These are phyloP conservation scores for Oreortyx pictus DNA, from an alignment of 2,797 vertebrate genomes.

Conservation along the genomic window DNA sequence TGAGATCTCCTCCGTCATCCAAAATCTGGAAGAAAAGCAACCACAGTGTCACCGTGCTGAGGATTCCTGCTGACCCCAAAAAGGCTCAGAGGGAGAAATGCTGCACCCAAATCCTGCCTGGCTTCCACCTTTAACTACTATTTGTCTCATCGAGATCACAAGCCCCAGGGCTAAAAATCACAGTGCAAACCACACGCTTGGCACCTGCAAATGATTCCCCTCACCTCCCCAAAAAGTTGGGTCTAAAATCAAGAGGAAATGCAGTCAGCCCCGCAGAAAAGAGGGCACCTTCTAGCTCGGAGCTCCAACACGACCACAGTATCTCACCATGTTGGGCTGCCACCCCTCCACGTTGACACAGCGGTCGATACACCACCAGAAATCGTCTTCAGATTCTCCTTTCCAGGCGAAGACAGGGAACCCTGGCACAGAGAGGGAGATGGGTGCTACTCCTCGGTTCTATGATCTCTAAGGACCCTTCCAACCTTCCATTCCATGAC, in stretches of 20 bases:
- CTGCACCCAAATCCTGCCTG: rapidly evolving
- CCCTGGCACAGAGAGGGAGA: constrained; percentile 77
- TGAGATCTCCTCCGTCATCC: constrained; percentile 96
- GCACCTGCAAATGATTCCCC: not conserved
- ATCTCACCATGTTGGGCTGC: constrained; percentile 98
- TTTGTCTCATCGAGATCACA: not conserved
- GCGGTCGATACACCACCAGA: constrained; percentile 99
- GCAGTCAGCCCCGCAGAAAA: not conserved
- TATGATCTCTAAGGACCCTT: too few species aligned
- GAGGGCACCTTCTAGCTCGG: not conserved
- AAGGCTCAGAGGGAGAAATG: not conserved
- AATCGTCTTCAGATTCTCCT: constrained; percentile 97
- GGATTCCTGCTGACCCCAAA: not conserved
- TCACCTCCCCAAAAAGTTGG: not conserved
- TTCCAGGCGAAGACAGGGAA: constrained; percentile 99
- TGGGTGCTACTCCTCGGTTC: too few species aligned
- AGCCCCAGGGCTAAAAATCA: not conserved
- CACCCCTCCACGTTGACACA: constrained; percentile 97
- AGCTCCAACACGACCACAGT: not conserved
- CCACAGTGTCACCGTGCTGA: not conserved
- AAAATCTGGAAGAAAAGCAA: constrained; percentile 85
- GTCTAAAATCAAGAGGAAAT: not conserved
- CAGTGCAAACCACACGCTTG: not conserved
- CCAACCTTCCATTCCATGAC: too few species aligned
- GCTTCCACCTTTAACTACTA: not conserved